Evolutionary conservation across 2,113 vertebrate species (phyloP).

Genomic region (Zosterops borbonicus): DNA sequence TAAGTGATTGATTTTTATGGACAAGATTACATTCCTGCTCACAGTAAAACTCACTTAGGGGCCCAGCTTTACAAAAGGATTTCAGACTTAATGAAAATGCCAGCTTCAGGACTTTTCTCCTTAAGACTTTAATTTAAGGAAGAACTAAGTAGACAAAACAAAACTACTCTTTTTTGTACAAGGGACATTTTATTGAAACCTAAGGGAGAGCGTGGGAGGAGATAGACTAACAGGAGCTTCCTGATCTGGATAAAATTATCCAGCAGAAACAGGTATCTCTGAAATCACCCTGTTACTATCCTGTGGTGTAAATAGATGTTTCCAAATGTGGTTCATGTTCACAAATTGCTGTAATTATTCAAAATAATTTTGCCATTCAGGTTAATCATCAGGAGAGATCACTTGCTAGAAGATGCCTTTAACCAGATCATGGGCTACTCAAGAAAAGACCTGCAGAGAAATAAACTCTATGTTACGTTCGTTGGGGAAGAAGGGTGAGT

Average conservation of each 20-base stretch:
- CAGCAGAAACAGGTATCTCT: not conserved
- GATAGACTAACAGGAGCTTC: not conserved
- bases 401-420: slow-evolving; percentile 96
- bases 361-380: slow-evolving; percentile 69
- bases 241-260: not conserved
- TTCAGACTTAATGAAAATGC: not conserved
- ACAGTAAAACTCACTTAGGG: not conserved
- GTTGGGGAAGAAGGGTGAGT: slow-evolving; percentile 98
- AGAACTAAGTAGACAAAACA: not conserved
- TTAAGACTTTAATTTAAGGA: not conserved
- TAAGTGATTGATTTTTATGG: not conserved
- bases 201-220: not conserved
- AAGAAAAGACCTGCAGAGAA: slow-evolving; percentile 95
- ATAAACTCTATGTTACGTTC: slow-evolving; percentile 96
- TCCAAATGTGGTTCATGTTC: not conserved
- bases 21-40: not conserved
- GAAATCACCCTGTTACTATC: not conserved
- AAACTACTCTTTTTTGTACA: not conserved
- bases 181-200: not conserved
- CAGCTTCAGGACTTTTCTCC: not conserved
- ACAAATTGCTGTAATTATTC: not conserved
- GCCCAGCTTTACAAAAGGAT: not conserved
- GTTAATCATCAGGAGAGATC: slow-evolving; percentile 96
- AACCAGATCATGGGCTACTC: slow-evolving; percentile 99
- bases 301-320: not conserved